Base-by-base conservation (phyloP, 2,113 vertebrate genomes). In the Malurus melanocephalus region DNA sequence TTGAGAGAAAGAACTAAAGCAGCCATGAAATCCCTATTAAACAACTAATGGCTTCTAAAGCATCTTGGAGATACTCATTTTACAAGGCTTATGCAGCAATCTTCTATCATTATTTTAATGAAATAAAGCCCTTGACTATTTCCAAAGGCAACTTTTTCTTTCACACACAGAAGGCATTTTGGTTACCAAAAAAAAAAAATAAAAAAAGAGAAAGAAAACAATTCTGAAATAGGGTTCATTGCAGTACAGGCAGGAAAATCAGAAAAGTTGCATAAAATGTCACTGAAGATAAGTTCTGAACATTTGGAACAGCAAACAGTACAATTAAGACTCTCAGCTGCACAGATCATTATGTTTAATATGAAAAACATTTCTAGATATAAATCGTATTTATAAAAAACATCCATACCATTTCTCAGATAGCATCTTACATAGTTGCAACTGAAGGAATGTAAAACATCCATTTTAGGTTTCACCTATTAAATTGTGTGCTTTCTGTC, bases 21-120 rank as follows among this genome's bases (percentile, higher is more conserved):
- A 94, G 77, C 80, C 88, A 93, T 85, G 80, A 94, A 91, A 95
- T 93, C 84, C 81, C 88, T 67, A 91, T 93, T 94, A 93, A 93
- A 88, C 24, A 88, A 82, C 71, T 82, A 94, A 96, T 71, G 38
- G 80, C 75, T 95, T 92, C 76, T 89, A 86, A 94, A 93, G 84
- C 74, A 92, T 93, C 90, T 79, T 87, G 59, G 80, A 96, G 93
- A 90, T 86, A 66, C 0, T 91, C 2, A 87, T 90, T 95, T 94
- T 87, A 85, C 62, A 87, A 92, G 86, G 74, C 61, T 94, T 93
- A 95, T 32, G 22, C 46, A 83, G 66, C 69, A 93, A 90, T 87
- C 69, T 91, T 73, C 61, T 74, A 86, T 52, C 85, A 57, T 92
- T 91, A 84, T 74, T 94, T 91, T 91, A 95, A 96, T 69, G 65